Conservation (phyloP, 2,797 vertebrate genomes). For the Microcaecilia unicolor region DNA sequence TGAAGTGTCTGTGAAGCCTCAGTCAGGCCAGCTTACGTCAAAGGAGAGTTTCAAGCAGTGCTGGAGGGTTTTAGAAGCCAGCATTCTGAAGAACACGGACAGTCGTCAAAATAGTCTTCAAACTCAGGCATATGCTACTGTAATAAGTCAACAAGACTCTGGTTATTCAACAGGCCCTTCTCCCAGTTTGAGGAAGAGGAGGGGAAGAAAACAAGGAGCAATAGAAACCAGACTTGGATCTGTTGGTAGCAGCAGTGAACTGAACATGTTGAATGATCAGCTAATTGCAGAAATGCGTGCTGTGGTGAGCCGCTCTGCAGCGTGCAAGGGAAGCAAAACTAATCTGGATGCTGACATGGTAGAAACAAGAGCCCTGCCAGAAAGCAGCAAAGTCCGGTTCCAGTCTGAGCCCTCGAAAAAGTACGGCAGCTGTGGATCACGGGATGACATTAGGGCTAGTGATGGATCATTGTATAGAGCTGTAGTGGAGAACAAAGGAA, state of each 20-base stretch:
- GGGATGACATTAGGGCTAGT: constrained; percentile 56
- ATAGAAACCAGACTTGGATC: constrained; percentile 67
- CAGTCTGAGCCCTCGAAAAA: constrained; percentile 65
- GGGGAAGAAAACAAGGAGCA: constrained; percentile 56
- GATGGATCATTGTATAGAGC: constrained; percentile 55
- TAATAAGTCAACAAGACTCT: constrained; percentile 79
- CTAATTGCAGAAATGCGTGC: constrained; percentile 83
- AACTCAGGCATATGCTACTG: constrained; percentile 67
- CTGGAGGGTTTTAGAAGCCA: constrained; percentile 74
- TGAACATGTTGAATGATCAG: constrained; percentile 73
- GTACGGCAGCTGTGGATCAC: constrained; percentile 51
- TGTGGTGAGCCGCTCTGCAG: constrained; percentile 76
- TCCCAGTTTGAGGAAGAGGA: constrained; percentile 75
- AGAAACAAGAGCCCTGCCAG: constrained; percentile 38
- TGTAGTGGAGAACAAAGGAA: constrained; percentile 30
- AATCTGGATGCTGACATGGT: constrained; percentile 59
- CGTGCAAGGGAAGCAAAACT: constrained; percentile 65
- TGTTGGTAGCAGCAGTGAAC: constrained; percentile 75
- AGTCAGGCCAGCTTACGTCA: constrained; percentile 37
- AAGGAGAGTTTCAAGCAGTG: constrained; percentile 73
- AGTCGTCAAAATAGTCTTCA: constrained; percentile 73
- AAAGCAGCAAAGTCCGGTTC: constrained; percentile 55
- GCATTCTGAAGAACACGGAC: constrained; percentile 73
- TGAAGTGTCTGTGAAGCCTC: constrained; percentile 23
- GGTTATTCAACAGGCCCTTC: constrained; percentile 86